These are phyloP conservation scores for Bellardia pandia DNA, from an alignment of 2,888 invertebrate genomes.

Conservation along the genomic window DNA sequence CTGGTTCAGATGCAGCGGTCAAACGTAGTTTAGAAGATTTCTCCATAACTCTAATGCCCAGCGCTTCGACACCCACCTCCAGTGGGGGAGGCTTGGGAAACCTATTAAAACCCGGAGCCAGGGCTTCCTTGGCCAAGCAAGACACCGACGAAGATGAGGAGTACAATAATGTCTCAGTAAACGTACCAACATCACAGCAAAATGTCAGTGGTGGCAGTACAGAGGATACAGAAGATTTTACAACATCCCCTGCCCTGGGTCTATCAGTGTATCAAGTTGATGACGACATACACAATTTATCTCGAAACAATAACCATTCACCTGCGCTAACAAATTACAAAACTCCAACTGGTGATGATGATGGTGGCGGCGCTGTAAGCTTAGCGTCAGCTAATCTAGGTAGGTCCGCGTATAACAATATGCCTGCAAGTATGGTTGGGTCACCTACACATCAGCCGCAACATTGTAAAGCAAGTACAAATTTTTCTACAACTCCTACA, in stretches of 20 bases:
- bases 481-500: slow-evolving; percentile 54
- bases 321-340: slow-evolving; percentile 29
- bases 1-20: slow-evolving; percentile 81
- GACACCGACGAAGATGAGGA: slow-evolving; percentile 72
- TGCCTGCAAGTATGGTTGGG: background rate
- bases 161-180: slow-evolving; percentile 40
- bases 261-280: slow-evolving; percentile 75
- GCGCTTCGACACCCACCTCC: slow-evolving; percentile 63
- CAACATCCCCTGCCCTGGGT: slow-evolving; percentile 77
- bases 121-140: slow-evolving; percentile 65
- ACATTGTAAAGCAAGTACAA: slow-evolving; percentile 68
- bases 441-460: slow-evolving; percentile 37
- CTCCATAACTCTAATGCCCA: slow-evolving; percentile 68
- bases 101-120: slow-evolving; percentile 54
- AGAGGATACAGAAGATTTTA: slow-evolving; percentile 77
- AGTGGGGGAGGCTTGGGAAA: slow-evolving; percentile 8
- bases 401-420: slow-evolving; percentile 13
- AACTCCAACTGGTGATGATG: slow-evolving; percentile 13
- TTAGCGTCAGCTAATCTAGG: slow-evolving; percentile 10
- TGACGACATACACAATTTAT: slow-evolving; percentile 51
- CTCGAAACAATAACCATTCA: slow-evolving; percentile 71
- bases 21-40: slow-evolving; percentile 82
- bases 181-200: slow-evolving; percentile 4
- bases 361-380: slow-evolving; percentile 1
- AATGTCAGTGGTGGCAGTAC: slow-evolving; percentile 27